Conservation (phyloP, 2,113 vertebrate genomes). For the Sclerurus mexicanus region DNA sequence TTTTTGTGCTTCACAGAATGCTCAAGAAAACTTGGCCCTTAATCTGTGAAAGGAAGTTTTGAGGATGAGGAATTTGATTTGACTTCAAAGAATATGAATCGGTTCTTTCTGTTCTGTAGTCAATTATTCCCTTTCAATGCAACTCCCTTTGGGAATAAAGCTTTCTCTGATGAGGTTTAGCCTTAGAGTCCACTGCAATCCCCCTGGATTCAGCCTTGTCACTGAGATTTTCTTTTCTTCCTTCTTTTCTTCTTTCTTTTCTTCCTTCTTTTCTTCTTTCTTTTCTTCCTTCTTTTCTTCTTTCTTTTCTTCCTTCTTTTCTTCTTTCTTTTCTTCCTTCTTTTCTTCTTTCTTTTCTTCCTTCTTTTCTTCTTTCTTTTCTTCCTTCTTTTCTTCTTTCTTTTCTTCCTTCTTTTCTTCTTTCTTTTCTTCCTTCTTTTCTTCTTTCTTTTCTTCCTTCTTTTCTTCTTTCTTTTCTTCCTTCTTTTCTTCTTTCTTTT, state of each 20-base stretch:
- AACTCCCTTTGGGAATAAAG: neutral
- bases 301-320: accelerated
- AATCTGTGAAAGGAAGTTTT: neutral
- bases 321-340: accelerated
- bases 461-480: no score
- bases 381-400: accelerated
- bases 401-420: no score
- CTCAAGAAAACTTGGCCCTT: neutral
- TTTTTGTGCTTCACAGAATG: neutral
- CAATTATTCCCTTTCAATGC: neutral
- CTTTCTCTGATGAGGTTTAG: neutral
- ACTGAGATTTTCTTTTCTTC: neutral
- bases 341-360: accelerated
- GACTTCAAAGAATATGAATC: constrained; percentile 9
- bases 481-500: no score
- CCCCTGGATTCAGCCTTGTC: neutral
- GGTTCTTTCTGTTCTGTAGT: neutral
- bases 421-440: no score
- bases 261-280: accelerated
- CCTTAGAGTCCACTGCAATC: neutral
- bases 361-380: accelerated
- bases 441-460: neutral
- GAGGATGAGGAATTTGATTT: neutral
- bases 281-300: accelerated
- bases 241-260: no score